Base-by-base conservation (phyloP, 1,140 invertebrate species). In the Halyomorpha halys region DNA sequence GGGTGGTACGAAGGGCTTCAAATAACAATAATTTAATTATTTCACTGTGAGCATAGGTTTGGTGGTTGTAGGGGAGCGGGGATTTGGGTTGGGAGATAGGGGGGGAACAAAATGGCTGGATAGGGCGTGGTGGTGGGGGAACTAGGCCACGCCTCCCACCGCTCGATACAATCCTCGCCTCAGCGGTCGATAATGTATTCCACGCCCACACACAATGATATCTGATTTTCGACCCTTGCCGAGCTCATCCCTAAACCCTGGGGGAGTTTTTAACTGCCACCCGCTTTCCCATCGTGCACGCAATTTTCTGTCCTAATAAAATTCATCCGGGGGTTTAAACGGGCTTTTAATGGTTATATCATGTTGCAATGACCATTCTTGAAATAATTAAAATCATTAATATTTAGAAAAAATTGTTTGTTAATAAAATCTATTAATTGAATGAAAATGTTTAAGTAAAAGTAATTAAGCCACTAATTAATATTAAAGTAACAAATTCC, bases 21-120 rank as follows among this genome's bases (percentile, higher is more conserved):
- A 49, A 49, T 49, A 49, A 21, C n/a, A 49, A 49, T 49, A 19
- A 49, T 49, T 49, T 49, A 49, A 49, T 49, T 49, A 49, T 49
- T 49, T 11, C 47, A 49, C 11, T 39, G 34, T 39, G 34, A 39
- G 34, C 34, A 39, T 39, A 39, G 34, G 34, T 39, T 39, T 39
- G 47, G 47, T 19, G 47, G 21, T 21, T 18, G 5, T 49, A 21
- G 47, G 5, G n/a, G n/a, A 49, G 47, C n/a, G n/a, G 47, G 47
- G 47, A 21, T 49, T 49, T 49, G 2, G 47, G 47, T n/a, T 21
- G 5, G 6, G 44, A 44, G 45, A n/a, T 8, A 27, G 44, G 47
- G 16, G 23, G 19, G 16, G 59, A 49, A 63, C 61, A 63, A 63
- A 63, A 63, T 63, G 61, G 49, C 49, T 21, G 49, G 25, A 2